A percentile compares a stretch with the other conserved stretches of the same genome.
Conservation (phyloP, 2,797 vertebrate genomes). For the Lophotriccus pileatus region DNA sequence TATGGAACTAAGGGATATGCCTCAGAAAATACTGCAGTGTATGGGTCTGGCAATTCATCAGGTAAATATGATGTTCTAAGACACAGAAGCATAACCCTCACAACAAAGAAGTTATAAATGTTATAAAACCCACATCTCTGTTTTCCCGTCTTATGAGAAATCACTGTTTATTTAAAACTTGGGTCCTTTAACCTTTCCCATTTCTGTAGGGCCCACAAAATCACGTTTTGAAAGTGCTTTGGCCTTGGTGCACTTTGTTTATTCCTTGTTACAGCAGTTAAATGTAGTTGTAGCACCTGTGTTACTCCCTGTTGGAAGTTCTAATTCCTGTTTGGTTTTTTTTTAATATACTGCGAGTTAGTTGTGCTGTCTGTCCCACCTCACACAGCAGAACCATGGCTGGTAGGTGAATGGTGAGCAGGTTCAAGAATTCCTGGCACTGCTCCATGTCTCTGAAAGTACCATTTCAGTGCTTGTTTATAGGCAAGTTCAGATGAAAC, state of each 20-base stretch:
- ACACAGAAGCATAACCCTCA: not conserved
- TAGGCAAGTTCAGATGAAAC: not conserved
- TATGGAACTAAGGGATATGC: constrained; percentile 86
- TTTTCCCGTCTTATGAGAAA: not conserved
- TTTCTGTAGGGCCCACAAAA: not conserved
- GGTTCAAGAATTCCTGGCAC: not conserved
- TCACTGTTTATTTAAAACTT: not conserved
- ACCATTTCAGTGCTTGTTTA: not conserved
- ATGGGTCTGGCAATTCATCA: constrained; percentile 94
- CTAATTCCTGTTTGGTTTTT: not conserved
- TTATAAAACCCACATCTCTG: not conserved
- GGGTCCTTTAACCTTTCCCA: not conserved
- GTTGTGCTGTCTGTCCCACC: no score
- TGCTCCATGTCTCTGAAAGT: not conserved
- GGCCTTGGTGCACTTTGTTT: not conserved
- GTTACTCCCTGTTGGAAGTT: not conserved
- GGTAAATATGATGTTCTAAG: constrained; percentile 68
- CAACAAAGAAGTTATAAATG: not conserved
- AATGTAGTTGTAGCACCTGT: not conserved
- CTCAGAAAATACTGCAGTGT: constrained; percentile 88
- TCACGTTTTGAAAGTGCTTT: not conserved
- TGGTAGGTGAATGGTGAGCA: not conserved
- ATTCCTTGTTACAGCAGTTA: not conserved
- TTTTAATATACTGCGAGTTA: not conserved
- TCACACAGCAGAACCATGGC: not conserved